phyloP scores from a whole-genome alignment of 1,140 invertebrate species.

The Antheraea pernyi region DNA sequence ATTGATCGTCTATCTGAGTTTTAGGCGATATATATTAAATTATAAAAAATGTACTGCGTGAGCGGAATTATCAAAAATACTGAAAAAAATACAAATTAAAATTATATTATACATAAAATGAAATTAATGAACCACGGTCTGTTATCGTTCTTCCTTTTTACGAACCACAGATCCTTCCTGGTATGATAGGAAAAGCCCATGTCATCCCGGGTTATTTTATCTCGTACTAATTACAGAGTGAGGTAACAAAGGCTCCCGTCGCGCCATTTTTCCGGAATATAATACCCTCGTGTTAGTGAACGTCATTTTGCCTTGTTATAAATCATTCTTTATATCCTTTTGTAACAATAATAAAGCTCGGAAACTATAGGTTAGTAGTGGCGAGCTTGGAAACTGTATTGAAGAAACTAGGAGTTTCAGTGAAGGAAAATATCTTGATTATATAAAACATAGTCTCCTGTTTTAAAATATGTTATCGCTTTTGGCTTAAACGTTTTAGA shows the following conservation, averaged over 20 bases:
- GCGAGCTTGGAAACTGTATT: neutral
- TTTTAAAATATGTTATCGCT: too few species aligned
- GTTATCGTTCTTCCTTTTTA: neutral
- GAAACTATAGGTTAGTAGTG: neutral
- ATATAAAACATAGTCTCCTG: too few species aligned
- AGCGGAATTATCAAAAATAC: too few species aligned
- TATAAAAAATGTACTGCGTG: too few species aligned
- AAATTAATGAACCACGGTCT: neutral
- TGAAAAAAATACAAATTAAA: neutral
- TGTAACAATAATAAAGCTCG: neutral
- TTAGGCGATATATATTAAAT: too few species aligned
- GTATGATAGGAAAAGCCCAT: neutral
- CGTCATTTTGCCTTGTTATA: neutral
- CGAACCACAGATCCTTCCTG: neutral
- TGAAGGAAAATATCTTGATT: too few species aligned
- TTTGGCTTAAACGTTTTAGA: too few species aligned
- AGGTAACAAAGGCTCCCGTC: neutral
- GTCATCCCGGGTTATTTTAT: neutral
- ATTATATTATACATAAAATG: neutral
- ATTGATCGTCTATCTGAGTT: too few species aligned
- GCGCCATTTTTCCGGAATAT: neutral
- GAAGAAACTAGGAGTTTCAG: neutral
- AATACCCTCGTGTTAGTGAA: neutral
- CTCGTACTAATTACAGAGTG: neutral
- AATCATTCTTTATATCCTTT: neutral